A percentile compares a stretch with the other conserved stretches of the same genome.
phyloP scores from a whole-genome alignment of 2,888 invertebrate species.

The Julus scandinavius region DNA sequence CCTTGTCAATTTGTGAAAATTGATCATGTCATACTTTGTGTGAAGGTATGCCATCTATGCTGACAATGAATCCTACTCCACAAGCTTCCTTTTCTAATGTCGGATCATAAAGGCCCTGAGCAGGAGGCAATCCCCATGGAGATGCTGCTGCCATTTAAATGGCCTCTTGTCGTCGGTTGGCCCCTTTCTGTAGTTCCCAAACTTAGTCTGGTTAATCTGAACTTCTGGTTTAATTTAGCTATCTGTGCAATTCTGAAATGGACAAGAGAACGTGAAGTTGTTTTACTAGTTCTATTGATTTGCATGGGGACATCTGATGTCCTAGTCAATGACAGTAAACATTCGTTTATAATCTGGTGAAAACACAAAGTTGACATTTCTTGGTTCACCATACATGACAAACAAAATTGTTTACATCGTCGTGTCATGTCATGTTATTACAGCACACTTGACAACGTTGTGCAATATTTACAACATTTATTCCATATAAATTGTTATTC shows the following conservation, averaged over 20 bases:
- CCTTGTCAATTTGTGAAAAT: neutral
- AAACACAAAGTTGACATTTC: neutral
- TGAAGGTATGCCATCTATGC: conserved; percentile 93
- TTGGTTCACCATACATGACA: neutral
- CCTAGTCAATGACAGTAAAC: neutral
- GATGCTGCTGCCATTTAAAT: conserved; percentile 51
- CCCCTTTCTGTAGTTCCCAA: neutral
- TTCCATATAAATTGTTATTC: neutral
- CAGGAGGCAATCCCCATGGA: conserved; percentile 55
- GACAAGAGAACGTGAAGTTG: neutral
- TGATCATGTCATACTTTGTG: conserved; percentile 74
- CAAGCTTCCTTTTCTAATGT: conserved; percentile 96
- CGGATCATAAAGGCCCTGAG: conserved; percentile 90
- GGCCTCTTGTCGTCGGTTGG: neutral
- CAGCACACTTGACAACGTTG: neutral
- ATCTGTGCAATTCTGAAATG: neutral
- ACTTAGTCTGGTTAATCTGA: neutral
- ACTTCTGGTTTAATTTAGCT: neutral
- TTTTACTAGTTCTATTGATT: neutral
- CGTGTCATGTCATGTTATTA: neutral
- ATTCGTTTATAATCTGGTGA: neutral
- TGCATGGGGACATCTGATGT: neutral
- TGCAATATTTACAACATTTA: neutral
- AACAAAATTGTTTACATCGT: neutral
- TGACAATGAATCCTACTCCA: conserved; percentile 98